Conservation (phyloP, 1,140 invertebrate species). For the Adelges cooleyi region DNA sequence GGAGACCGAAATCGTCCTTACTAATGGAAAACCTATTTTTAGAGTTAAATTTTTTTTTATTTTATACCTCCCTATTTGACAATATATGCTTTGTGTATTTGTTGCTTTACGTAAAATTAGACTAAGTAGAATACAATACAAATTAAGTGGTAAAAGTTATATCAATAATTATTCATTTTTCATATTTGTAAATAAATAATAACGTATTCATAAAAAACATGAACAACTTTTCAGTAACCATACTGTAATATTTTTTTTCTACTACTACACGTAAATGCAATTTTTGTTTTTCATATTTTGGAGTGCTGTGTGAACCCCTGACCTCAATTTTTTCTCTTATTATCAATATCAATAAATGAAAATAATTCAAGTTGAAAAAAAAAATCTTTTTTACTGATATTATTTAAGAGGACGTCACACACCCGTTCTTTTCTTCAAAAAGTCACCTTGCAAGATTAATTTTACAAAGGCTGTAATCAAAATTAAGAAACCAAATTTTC, state of each 20-base stretch:
- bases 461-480: too few relatives aligned
- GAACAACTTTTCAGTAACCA: constrained; percentile 15
- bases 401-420: too few relatives aligned
- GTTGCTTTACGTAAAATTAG: not conserved
- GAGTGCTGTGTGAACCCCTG: not conserved
- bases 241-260: constrained; percentile 16
- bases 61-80: constrained; percentile 6
- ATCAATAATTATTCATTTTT: constrained; percentile 14
- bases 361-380: too few relatives aligned
- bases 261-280: not conserved
- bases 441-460: too few relatives aligned
- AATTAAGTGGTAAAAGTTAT: not conserved
- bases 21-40: constrained; percentile 8
- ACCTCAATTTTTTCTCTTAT: constrained; percentile 1
- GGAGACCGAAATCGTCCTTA: constrained; percentile 23
- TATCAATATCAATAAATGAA: constrained; percentile 4
- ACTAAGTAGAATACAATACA: not conserved
- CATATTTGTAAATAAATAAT: constrained; percentile 18
- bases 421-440: too few relatives aligned
- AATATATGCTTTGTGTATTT: constrained; percentile 4
- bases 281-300: not conserved
- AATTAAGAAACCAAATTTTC: too few relatives aligned
- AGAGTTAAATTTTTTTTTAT: constrained; percentile 13
- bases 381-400: too few relatives aligned
- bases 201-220: constrained; percentile 9